These are phyloP conservation scores for Synanthedon vespiformis DNA, from an alignment of 2,888 invertebrate species.

Conservation along the genomic window DNA sequence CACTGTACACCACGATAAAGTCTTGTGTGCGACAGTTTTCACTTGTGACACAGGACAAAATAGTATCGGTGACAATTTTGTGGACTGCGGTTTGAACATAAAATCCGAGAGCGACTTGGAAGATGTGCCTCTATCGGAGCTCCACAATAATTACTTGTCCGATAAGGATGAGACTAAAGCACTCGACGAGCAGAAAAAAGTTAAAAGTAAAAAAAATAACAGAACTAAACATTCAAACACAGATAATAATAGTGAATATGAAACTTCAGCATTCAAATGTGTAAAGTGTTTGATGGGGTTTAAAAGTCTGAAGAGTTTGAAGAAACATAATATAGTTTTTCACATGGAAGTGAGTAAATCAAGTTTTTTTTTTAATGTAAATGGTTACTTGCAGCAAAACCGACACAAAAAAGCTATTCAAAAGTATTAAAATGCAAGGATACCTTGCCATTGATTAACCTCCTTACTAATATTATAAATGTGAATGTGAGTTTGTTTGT, in stretches of 20 bases:
- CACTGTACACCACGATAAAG: slow-evolving; percentile 8
- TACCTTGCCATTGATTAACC: too few relatives aligned
- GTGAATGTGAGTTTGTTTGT: too few relatives aligned
- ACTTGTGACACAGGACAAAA: slow-evolving; percentile 6
- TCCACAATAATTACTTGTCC: slow-evolving; percentile 11
- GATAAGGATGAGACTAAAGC: slow-evolving; percentile 5
- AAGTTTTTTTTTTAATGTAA: too few relatives aligned
- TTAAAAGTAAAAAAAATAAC: too few relatives aligned
- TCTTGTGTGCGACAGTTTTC: slow-evolving; percentile 1
- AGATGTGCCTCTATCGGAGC: slow-evolving; percentile 30
- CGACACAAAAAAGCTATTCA: too few relatives aligned
- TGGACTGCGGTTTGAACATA: slow-evolving; percentile 26
- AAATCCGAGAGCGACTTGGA: slow-evolving; percentile 25
- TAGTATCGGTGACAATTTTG: slow-evolving; percentile 22
- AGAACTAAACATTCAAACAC: background rate
- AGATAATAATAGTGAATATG: slow-evolving; percentile 7
- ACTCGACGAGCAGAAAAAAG: background rate
- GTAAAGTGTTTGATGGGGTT: slow-evolving; percentile 27
- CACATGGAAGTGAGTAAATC: slow-evolving; percentile 25
- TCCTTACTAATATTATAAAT: too few relatives aligned
- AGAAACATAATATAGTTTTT: slow-evolving; percentile 19
- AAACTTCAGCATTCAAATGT: slow-evolving; percentile 25
- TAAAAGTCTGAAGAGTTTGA: slow-evolving; percentile 16
- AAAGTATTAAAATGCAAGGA: too few relatives aligned
- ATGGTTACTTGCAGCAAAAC: too few relatives aligned